Evolutionary conservation across 2,797 vertebrate genomes (phyloP), one percentile per base, ranked within the genome.

Genomic region (Sylvia borin): DNA sequence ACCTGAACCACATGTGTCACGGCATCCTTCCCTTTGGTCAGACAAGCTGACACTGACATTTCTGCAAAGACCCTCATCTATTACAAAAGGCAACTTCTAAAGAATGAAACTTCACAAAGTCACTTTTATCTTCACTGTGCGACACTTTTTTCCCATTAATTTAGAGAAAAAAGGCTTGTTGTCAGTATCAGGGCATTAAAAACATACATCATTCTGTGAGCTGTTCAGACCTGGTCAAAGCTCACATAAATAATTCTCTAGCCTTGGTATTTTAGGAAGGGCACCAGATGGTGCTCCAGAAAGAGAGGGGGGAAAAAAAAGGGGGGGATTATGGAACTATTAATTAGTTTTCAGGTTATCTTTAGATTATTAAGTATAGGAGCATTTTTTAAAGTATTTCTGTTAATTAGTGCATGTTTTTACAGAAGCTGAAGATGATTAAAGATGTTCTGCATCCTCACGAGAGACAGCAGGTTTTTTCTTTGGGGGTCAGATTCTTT

Each of bases 231-330:
- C 5, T 96, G 92, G 94, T 94, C 93, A 93, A 62, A 94, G 85
- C 85, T 88, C 82, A 81, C 93, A 93, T 91, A 91, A 96, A 95
- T 96, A 95, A 95, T 93, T 91, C 51, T 80, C 62, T 50, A 95
- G 85, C 58, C 48, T 81, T 91, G 62, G 13, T 94, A 57, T 92
- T 95, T 93, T 84, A 92, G 79, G 79, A 86, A 96, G 79, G 76
- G 51, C 73, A 93, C 92, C 92, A 96, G 94, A 92, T 97, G 94
- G 92, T 86, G 34, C 62, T 94, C 67, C 26, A 66, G 32, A 92
- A 84, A 86, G 65, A 31, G 32, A 27, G 17, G 22, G 32, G 32
- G 22, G 22, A 1, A 15, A 42, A 20, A 53, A 61, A 36, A 36
- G 36, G 36, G 36, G 36, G 38, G 2, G 7, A 68, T 68, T 84